Evolutionary conservation across 1,140 invertebrate species (phyloP), one percentile per base, ranked within the genome.

Genomic region (Drosophila sucinea): DNA sequence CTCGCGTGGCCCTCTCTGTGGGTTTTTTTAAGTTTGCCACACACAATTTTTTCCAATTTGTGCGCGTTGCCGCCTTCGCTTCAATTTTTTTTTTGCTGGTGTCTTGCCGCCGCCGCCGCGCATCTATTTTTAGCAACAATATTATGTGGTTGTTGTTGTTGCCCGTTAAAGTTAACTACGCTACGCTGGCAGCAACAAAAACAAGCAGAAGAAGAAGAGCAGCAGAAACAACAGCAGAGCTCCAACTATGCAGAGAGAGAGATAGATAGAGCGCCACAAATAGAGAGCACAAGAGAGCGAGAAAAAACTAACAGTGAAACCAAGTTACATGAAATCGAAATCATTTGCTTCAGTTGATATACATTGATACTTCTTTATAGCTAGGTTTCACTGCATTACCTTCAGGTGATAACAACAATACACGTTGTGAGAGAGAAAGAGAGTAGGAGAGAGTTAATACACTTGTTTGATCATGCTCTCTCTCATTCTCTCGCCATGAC

Each of bases 51-150:
- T 73, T 75, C 54, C 67, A 77, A 77, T 77, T 77, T 71, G 67
- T 70, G 75, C 58, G 67, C 74, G 66, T 76, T 77, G 70, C 73
- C 72, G 72, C 72, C 70, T 75, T 75, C 51, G 73, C 73, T 67
- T 41, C 35, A 58, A 30, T 76, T 60, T 73, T 66, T 77, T 82
- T 70, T 81, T 66, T 60, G 75, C 82, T 87, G 82, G 68, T 79
- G 76, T 87, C 72, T 77, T 63, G 80, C 73, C 86, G 73, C 66
- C 85, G 73, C 65, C 65, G 79, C 79, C 76, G 84, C 76, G 76
- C 62, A 67, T 80, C 83, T 87, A 87, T 87, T 87, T 87, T 87
- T 87, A 87, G 84, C 84, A 84, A 78, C 70, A 72, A 61, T 67
- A 70, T 70, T 64, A 60, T 79, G 78, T 69, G 60, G 61, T 81